Conservation (phyloP, 92 coral and sea anemone species). For the Phenganax subtilis region DNA sequence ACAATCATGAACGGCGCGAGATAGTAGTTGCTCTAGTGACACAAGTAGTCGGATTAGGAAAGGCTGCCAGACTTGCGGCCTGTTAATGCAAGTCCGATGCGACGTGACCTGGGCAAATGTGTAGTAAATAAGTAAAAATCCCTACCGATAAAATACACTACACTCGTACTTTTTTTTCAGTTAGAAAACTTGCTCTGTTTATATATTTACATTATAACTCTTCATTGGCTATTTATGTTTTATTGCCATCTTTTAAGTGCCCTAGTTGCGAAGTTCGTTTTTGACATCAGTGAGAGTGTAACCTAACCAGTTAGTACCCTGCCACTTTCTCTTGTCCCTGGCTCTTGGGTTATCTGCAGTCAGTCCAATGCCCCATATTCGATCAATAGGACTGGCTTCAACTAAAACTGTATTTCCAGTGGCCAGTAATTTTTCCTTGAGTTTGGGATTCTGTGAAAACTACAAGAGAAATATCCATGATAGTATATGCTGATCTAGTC, state of each 20-base stretch:
- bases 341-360: not conserved
- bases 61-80: no score
- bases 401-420: conserved; percentile 12
- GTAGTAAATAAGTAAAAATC: no score
- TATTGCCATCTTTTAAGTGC: not conserved
- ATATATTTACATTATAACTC: no score
- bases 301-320: conserved; percentile 25
- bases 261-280: conserved; percentile 1
- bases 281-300: conserved; percentile 14
- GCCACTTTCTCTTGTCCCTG: conserved; percentile 7
- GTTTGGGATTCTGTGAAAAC: conserved; percentile 16
- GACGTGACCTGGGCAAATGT: no score
- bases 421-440: conserved; percentile 9
- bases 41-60: no score
- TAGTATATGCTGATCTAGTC: not conserved
- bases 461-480: not conserved
- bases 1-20: no score
- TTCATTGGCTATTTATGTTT: not conserved
- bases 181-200: no score
- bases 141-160: no score
- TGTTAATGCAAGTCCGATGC: no score
- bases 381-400: conserved; percentile 20
- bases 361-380: conserved; percentile 24
- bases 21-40: no score
- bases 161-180: no score